These are phyloP conservation scores for Nomada ferruginata DNA, from an alignment of 2,888 invertebrate species.

Conservation along the genomic window DNA sequence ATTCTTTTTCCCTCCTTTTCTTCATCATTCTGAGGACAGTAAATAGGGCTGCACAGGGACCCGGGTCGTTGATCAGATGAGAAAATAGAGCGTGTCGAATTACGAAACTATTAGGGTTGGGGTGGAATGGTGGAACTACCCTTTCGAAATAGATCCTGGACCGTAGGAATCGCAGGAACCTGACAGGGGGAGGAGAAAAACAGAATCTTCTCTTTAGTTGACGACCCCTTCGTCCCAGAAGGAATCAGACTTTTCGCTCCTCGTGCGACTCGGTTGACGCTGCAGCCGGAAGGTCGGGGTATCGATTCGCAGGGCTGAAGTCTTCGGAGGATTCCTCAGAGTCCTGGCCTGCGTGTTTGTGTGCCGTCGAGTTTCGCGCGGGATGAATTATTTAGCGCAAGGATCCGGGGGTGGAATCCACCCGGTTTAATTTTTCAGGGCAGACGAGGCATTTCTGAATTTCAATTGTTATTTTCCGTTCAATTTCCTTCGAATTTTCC, in stretches of 20 bases:
- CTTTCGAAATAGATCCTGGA: slow-evolving; percentile 36
- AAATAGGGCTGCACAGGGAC: slow-evolving; percentile 14
- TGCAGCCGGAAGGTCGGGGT: background rate
- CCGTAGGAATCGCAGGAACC: background rate
- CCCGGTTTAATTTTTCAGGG: slow-evolving; percentile 12
- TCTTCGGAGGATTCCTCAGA: background rate
- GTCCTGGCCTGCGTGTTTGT: background rate
- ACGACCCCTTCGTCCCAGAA: no score
- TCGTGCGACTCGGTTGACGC: no score
- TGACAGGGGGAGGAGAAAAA: no score
- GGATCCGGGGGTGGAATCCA: no score
- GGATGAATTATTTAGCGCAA: slow-evolving; percentile 35
- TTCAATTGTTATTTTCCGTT: no score
- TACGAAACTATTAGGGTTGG: slow-evolving; percentile 16
- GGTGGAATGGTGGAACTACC: slow-evolving; percentile 16
- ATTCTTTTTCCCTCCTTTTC: background rate
- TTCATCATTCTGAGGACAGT: background rate
- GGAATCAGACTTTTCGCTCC: no score
- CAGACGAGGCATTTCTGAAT: slow-evolving; percentile 11
- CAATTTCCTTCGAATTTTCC: no score
- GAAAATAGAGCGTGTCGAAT: slow-evolving; percentile 43
- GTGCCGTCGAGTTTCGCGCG: background rate
- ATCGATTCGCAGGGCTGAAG: background rate
- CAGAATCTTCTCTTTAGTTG: no score
- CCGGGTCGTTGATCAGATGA: slow-evolving; percentile 30